Conservation (phyloP, 1,140 invertebrate species). For the Zelostemma sp. region DNA sequence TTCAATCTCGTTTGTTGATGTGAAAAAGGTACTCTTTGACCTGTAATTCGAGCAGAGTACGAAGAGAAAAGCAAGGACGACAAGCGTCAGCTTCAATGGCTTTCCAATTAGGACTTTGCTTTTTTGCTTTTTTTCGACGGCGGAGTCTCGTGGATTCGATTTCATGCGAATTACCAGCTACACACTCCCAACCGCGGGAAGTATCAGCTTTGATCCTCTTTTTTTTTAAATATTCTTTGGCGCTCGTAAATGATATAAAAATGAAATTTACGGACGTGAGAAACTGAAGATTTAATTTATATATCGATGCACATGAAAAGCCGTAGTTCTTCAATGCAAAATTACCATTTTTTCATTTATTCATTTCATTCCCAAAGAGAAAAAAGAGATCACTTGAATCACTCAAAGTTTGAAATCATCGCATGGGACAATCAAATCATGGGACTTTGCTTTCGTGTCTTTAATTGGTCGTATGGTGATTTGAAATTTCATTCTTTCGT, state of each 20-base stretch:
- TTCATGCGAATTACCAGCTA: neutral
- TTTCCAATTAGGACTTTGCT: conserved; percentile 34
- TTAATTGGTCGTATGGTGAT: too few species aligned
- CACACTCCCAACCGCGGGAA: neutral
- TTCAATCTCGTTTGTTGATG: conserved; percentile 28
- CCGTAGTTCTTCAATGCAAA: too few species aligned
- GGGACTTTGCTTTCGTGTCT: too few species aligned
- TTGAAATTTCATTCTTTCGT: too few species aligned
- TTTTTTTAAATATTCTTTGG: neutral
- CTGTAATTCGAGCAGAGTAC: conserved; percentile 19
- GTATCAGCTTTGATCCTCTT: neutral
- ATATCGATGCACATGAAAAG: too few species aligned
- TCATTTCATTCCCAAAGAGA: too few species aligned
- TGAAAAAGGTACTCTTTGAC: conserved; percentile 23
- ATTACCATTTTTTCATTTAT: conserved; percentile 28
- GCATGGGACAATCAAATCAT: too few species aligned
- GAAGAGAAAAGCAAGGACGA: conserved; percentile 10
- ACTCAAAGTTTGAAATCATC: too few species aligned
- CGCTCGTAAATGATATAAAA: neutral
- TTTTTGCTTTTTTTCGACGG: conserved; percentile 9
- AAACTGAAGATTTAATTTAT: neutral
- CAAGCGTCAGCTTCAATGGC: conserved; percentile 26
- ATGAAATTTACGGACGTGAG: neutral
- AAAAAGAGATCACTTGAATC: too few species aligned
- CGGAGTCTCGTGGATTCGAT: conserved; percentile 11